phyloP scores from a whole-genome alignment of 1,140 invertebrate genomes.

The Propsilocerus akamusi region DNA sequence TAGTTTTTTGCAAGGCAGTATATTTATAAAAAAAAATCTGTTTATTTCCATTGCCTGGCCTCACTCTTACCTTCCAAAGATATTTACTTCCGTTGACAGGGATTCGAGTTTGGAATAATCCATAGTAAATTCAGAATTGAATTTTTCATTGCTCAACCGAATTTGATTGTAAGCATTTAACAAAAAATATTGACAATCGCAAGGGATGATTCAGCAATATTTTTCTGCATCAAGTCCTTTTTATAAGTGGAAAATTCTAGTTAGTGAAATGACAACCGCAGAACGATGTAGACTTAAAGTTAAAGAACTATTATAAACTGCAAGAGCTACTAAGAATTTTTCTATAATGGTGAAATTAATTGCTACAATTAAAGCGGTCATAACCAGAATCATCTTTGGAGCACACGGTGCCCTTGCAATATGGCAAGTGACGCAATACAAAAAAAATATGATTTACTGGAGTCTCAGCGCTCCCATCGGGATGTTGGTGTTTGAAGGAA shows the following conservation, averaged over 20 bases:
- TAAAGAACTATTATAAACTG: background rate
- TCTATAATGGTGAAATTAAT: slow-evolving; percentile 45
- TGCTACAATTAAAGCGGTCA: slow-evolving; percentile 59
- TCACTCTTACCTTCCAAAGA: no score
- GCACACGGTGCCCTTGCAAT: slow-evolving; percentile 60
- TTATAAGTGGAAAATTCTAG: background rate
- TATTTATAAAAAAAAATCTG: no score
- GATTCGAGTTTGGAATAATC: no score
- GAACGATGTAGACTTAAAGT: background rate
- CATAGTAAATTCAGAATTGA: no score
- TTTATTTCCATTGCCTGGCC: no score
- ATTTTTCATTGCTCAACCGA: no score
- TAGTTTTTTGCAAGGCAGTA: no score
- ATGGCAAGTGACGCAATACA: slow-evolving; percentile 60
- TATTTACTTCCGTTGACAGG: no score
- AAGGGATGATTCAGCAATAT: background rate
- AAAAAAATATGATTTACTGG: slow-evolving; percentile 52
- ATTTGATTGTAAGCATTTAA: no score
- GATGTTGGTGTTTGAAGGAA: slow-evolving; percentile 56
- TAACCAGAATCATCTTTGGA: slow-evolving; percentile 59
- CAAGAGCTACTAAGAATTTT: slow-evolving; percentile 9
- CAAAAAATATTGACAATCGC: no score
- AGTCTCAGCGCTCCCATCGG: slow-evolving; percentile 55
- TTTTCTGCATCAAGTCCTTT: background rate
- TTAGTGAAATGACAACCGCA: background rate